Conservation (phyloP, 2,797 vertebrate species). For the Parauchenoglanis punctatus region DNA sequence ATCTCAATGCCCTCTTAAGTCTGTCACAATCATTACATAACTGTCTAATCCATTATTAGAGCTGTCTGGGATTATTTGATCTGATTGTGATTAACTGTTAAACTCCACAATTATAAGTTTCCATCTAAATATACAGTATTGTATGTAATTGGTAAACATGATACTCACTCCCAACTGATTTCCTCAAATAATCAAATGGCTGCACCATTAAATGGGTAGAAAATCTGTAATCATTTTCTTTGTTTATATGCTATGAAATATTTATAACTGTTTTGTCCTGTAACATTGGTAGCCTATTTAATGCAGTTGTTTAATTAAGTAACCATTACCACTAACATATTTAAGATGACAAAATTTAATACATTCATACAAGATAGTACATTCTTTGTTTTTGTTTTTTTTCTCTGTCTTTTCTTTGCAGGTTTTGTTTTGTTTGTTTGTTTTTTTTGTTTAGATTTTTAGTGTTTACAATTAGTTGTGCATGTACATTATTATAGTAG, state of each 20-base stretch:
- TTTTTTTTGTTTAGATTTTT: neutral
- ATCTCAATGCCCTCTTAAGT: neutral
- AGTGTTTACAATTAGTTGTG: neutral
- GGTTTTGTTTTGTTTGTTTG: neutral
- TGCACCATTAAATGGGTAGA: neutral
- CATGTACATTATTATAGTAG: neutral
- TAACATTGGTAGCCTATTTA: neutral
- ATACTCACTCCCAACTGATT: neutral
- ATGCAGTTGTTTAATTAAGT: neutral
- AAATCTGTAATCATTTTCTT: neutral
- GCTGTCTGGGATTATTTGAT: neutral
- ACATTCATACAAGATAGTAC: neutral
- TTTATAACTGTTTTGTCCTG: neutral
- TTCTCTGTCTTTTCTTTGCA: neutral
- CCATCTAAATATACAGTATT: neutral
- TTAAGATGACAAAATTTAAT: neutral
- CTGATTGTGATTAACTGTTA: neutral
- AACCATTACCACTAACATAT: neutral
- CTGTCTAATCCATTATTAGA: neutral
- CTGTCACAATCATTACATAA: neutral
- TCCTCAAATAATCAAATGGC: neutral
- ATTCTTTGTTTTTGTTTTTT: neutral
- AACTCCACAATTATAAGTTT: neutral
- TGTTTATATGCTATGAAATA: neutral
- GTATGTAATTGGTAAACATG: neutral